Percentiles rank a stretch among this genome's conserved stretches.
Conservation (phyloP, 1,140 invertebrate species). For the Eurosta solidaginis region DNA sequence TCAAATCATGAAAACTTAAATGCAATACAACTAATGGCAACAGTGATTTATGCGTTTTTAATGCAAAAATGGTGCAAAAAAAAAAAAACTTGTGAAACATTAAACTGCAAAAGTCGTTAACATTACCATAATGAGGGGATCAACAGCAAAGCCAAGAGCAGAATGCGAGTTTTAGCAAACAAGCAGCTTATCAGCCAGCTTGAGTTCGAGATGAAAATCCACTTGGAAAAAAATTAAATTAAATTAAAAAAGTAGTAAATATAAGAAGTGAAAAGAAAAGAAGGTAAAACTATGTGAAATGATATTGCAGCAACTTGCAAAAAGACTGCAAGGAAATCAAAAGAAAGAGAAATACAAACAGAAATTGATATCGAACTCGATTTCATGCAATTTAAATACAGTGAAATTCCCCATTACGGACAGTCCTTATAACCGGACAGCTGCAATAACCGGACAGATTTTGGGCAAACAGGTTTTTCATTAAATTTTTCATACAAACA, state of each 20-base stretch:
- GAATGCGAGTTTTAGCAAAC: not conserved
- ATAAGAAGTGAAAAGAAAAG: not conserved
- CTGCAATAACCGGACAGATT: no score
- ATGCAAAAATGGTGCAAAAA: not conserved
- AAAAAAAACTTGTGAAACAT: not conserved
- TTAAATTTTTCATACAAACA: no score
- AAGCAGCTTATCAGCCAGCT: not conserved
- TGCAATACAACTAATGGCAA: no score
- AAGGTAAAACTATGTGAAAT: not conserved
- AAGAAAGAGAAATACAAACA: not conserved
- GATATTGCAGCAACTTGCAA: not conserved
- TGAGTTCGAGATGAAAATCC: not conserved
- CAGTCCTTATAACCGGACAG: no score
- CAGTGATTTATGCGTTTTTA: not conserved
- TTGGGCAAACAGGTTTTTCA: no score
- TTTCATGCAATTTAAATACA: not conserved
- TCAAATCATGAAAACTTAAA: no score
- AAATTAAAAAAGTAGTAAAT: not conserved
- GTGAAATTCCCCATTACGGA: no score
- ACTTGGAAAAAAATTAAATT: not conserved
- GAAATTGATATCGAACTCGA: not conserved
- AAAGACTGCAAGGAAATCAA: not conserved
- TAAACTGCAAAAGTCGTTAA: not conserved
- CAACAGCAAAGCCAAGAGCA: not conserved
- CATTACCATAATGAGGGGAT: not conserved